phyloP scores from a whole-genome alignment of 2,113 vertebrate genomes.

The Leptodactylus fuscus region DNA sequence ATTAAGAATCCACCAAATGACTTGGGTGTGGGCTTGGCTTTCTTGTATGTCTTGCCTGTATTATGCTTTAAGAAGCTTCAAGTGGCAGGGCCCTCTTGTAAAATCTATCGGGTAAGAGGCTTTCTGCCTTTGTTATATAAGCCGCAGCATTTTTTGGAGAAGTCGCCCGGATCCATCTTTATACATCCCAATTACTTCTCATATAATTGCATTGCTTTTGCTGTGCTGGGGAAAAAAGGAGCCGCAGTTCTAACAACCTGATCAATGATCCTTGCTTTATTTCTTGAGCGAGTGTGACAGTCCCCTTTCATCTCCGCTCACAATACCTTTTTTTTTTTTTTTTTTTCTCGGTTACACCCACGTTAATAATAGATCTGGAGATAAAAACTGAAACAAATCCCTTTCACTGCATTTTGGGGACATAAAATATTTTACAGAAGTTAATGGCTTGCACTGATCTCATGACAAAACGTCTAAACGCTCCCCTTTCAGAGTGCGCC shows the following conservation, averaged over 20 bases:
- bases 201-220: constrained; percentile 36
- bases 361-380: constrained; percentile 45
- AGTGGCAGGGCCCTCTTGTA: background rate
- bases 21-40: too few relatives aligned
- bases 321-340: constrained; percentile 39
- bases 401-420: constrained; percentile 41
- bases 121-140: background rate
- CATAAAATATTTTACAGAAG: constrained; percentile 39
- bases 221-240: background rate
- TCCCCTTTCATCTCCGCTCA: constrained; percentile 30
- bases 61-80: too few relatives aligned
- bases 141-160: background rate
- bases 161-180: background rate
- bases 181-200: constrained; percentile 13
- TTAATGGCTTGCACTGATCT: constrained; percentile 20
- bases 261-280: constrained; percentile 40
- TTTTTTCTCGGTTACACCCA: constrained; percentile 36
- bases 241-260: constrained; percentile 5
- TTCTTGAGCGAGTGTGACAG: constrained; percentile 20
- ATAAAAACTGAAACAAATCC: constrained; percentile 24
- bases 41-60: too few relatives aligned
- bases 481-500: background rate
- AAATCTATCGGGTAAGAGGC: background rate
- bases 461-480: constrained; percentile 7
- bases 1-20: too few relatives aligned